A percentile compares a stretch with the other conserved stretches of the same genome.
phyloP scores from a whole-genome alignment of 37 sponge, comb jelly and placozoan genomes.

The Spongia lamella region DNA sequence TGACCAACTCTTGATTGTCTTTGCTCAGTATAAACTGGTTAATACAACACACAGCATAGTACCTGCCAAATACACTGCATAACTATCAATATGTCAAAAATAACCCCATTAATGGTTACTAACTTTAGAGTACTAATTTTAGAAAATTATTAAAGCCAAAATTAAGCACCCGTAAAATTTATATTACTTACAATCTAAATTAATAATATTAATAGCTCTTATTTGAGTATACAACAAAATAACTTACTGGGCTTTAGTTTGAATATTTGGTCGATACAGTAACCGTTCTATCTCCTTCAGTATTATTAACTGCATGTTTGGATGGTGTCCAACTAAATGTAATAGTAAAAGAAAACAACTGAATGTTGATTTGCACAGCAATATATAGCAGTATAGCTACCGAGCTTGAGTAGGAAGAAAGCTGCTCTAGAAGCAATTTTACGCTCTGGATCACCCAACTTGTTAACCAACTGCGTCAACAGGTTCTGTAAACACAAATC shows the following conservation, averaged over 20 bases:
- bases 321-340: slow-evolving; percentile 80
- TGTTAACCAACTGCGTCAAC: slow-evolving; percentile 90
- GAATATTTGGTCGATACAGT: slow-evolving; percentile 86
- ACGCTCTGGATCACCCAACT: slow-evolving; percentile 90
- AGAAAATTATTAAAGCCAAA: too few relatives aligned
- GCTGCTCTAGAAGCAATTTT: slow-evolving; percentile 85
- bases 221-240: not conserved
- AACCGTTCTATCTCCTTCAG: slow-evolving; percentile 83
- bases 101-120: too few relatives aligned
- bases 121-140: too few relatives aligned
- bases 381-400: slow-evolving; percentile 1
- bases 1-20: slow-evolving; percentile 59
- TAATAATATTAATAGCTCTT: not conserved
- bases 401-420: slow-evolving; percentile 76
- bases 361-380: not conserved
- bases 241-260: slow-evolving; percentile 84
- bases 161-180: too few relatives aligned
- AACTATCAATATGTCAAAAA: not conserved
- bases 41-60: slow-evolving; percentile 89
- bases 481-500: slow-evolving; percentile 40
- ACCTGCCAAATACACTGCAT: too few relatives aligned
- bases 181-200: not conserved
- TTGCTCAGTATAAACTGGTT: slow-evolving; percentile 80
- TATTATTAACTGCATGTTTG: slow-evolving; percentile 92
- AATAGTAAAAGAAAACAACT: not conserved